Evolutionary conservation across 1,140 invertebrate genomes (phyloP), one percentile per base, ranked within the genome.

Genomic region (Aphelenchoides avenae): DNA sequence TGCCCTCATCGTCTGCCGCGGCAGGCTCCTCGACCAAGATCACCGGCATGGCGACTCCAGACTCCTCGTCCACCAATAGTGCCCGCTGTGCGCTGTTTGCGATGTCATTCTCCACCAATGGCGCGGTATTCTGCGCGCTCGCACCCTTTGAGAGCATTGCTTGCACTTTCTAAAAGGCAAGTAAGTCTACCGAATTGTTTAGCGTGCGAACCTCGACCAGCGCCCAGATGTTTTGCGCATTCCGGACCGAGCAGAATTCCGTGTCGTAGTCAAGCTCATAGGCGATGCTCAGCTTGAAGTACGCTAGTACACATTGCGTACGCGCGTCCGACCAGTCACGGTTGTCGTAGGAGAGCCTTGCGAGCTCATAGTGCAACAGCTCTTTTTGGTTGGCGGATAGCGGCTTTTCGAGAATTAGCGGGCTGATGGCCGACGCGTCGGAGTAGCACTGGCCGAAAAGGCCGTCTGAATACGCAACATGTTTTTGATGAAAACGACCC

Each of bases 401-500:
- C 2, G 58, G n/a, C 33, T 51, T 30, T 20, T 71, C 62, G 7
- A 66, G 42, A 18, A 68, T 30, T 18, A 68, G 40, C 31, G 64
- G 57, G 36, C 57, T 52, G 29, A 62, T 29, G 2, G 66, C 34
- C 31, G 31, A 34, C 11, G n/a, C 31, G 22, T 61, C 56, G 27
- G 57, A 37, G 44, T 63, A 71, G 50, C 66, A 68, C 27, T 68
- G 66, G 26, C 66, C 66, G 39, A 68, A 68, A 7, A 68, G 43
- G 13, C 66, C 66, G 50, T 68, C 66, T 33, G 51, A 52, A 52
- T 44, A 44, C 11, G 11, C 13, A 44, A 49, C 47, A 47, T 49
- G 51, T 39, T 40, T 9, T 9, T 47, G 51, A 9, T 49, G n/a
- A 49, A 49, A 42, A 7, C n/a, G n/a, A n/a, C n/a, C n/a, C n/a